phyloP scores from a whole-genome alignment of 1,140 invertebrate genomes.

The Drosophila ohnishii region DNA sequence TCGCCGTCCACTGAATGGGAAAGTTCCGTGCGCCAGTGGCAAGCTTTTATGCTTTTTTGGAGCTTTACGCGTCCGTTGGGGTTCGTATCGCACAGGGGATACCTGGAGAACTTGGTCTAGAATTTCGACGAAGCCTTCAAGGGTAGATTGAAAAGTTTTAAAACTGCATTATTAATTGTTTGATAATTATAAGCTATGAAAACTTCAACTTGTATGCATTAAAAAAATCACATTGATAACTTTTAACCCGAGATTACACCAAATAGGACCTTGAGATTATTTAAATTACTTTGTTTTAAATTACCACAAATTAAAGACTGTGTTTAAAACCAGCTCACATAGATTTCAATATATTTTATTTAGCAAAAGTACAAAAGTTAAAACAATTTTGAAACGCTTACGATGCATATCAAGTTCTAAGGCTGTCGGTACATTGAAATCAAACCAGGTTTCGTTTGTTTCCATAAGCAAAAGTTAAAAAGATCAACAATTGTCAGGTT shows the following conservation, averaged over 20 bases:
- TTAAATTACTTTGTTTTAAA: no score
- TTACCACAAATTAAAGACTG: not conserved
- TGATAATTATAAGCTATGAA: not conserved
- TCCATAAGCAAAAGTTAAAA: slow-evolving; percentile 40
- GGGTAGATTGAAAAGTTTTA: not conserved
- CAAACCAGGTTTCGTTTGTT: not conserved
- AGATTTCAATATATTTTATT: slow-evolving; percentile 12
- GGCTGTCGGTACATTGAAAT: slow-evolving; percentile 1
- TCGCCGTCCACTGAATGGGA: slow-evolving; percentile 44
- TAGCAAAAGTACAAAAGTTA: slow-evolving; percentile 30
- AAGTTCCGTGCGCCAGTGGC: slow-evolving; percentile 1
- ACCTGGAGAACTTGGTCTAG: slow-evolving; percentile 5
- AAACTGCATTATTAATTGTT: no score
- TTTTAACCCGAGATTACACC: not conserved
- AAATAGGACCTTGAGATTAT: not conserved
- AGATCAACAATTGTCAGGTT: slow-evolving; percentile 59
- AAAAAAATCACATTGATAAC: not conserved
- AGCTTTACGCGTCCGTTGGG: slow-evolving; percentile 14
- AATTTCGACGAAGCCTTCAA: not conserved
- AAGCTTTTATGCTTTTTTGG: slow-evolving; percentile 47
- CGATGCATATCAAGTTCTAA: slow-evolving; percentile 2
- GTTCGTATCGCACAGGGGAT: slow-evolving; percentile 1
- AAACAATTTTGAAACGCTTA: slow-evolving; percentile 7
- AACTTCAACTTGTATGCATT: not conserved
- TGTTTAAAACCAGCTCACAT: not conserved